Percentiles rank a stretch among this genome's conserved stretches.
Conservation (phyloP, 2,888 invertebrate genomes). For the Teinopalpus imperialis region DNA sequence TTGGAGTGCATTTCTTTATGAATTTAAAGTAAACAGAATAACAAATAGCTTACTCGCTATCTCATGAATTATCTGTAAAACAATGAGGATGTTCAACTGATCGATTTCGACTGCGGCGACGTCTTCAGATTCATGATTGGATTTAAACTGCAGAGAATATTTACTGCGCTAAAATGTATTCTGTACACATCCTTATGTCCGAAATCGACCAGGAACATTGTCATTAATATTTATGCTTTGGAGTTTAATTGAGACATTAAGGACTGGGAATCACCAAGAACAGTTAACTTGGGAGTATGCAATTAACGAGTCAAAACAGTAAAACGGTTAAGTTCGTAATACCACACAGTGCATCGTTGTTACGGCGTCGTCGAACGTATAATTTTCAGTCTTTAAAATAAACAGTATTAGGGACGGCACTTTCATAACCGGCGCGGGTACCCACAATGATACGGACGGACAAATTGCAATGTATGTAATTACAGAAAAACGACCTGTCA, state of each 20-base stretch:
- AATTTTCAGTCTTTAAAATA: conserved; percentile 25
- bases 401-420: conserved; percentile 21
- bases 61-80: no score
- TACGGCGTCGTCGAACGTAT: conserved; percentile 3
- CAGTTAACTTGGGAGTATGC: background rate
- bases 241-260: conserved; percentile 11
- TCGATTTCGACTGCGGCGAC: no score
- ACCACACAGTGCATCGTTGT: conserved; percentile 4
- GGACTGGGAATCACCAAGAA: background rate
- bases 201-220: conserved; percentile 3
- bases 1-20: no score
- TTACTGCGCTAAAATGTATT: no score
- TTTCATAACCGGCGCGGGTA: conserved; percentile 1
- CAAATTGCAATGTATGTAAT: conserved; percentile 17
- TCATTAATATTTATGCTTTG: conserved; percentile 3
- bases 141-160: no score
- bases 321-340: conserved; percentile 15
- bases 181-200: background rate
- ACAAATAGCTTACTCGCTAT: no score
- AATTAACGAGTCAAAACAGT: conserved; percentile 10
- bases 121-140: no score
- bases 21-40: no score
- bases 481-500: conserved; percentile 17
- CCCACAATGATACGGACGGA: conserved; percentile 8
- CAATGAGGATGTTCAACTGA: no score